Conservation (phyloP, 2,797 vertebrate species). For the Chrysocyon brachyurus region DNA sequence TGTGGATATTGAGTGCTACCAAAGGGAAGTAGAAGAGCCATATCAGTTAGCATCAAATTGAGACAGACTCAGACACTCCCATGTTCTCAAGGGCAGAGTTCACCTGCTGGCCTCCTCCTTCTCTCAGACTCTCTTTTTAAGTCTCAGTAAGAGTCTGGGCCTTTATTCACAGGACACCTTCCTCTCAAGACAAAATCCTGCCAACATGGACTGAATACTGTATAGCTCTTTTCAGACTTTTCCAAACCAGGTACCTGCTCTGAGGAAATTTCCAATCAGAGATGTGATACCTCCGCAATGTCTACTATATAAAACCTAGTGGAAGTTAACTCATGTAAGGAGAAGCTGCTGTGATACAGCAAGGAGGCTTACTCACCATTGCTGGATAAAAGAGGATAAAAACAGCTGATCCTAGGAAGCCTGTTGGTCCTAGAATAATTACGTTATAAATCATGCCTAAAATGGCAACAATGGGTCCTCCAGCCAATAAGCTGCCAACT, state of each 20-base stretch:
- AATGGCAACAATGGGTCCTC: conserved; percentile 95
- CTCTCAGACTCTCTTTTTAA: background rate
- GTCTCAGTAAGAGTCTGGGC: background rate
- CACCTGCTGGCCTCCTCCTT: background rate
- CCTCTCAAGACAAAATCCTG: conserved; percentile 37
- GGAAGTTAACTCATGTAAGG: background rate
- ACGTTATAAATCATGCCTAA: conserved; percentile 95
- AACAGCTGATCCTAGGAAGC: conserved; percentile 95
- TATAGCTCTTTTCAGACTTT: background rate
- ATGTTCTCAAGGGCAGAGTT: background rate
- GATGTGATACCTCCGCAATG: background rate
- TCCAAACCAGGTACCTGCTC: background rate
- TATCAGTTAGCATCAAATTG: background rate
- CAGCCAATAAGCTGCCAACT: conserved; percentile 95
- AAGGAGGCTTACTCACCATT: conserved; percentile 91
- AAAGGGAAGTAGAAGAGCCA: background rate
- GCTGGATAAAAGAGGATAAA: conserved; percentile 98
- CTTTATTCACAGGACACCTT: background rate
- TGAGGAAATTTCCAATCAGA: conserved; percentile 35
- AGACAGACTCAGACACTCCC: background rate
- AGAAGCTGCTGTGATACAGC: background rate
- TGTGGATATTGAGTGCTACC: background rate
- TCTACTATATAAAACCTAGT: background rate
- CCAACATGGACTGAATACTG: background rate
- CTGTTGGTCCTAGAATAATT: conserved; percentile 94